Conservation (phyloP, 1,140 invertebrate genomes). For the Oncopeltus fasciatus region DNA sequence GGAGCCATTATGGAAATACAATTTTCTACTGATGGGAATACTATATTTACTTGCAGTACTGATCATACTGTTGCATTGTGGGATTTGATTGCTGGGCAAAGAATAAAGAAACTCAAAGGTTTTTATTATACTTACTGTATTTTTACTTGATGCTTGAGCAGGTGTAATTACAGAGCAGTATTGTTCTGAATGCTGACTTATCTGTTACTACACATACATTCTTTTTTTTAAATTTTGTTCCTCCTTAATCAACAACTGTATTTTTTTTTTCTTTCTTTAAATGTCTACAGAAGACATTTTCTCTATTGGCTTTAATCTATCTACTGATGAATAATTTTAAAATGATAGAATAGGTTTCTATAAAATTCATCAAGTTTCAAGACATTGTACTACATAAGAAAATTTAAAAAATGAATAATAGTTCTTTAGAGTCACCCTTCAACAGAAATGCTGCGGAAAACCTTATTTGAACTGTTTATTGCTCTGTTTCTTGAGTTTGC, state of each 20-base stretch:
- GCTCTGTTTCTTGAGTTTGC: no score
- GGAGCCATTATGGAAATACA: slow-evolving; percentile 94
- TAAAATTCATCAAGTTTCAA: no score
- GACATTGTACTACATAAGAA: no score
- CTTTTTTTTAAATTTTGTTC: neutral
- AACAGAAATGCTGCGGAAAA: no score
- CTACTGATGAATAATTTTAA: neutral
- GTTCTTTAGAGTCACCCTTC: no score
- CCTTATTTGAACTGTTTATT: no score
- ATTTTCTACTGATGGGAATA: slow-evolving; percentile 84
- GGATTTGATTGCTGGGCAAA: slow-evolving; percentile 75
- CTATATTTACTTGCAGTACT: slow-evolving; percentile 82
- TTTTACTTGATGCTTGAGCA: neutral
- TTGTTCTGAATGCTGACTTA: no score
- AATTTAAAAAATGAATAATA: no score
- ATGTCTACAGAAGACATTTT: neutral
- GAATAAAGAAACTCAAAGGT: slow-evolving; percentile 83
- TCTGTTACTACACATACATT: neutral
- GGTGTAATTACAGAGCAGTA: no score
- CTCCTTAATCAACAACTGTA: neutral
- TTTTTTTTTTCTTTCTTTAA: neutral
- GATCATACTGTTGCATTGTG: slow-evolving; percentile 91
- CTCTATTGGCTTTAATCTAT: neutral
- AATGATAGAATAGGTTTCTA: no score
- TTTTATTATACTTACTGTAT: neutral